Evolutionary conservation across 2,113 vertebrate species (phyloP), one percentile per base, ranked within the genome.

Genomic region (Cromileptes altivelis): DNA sequence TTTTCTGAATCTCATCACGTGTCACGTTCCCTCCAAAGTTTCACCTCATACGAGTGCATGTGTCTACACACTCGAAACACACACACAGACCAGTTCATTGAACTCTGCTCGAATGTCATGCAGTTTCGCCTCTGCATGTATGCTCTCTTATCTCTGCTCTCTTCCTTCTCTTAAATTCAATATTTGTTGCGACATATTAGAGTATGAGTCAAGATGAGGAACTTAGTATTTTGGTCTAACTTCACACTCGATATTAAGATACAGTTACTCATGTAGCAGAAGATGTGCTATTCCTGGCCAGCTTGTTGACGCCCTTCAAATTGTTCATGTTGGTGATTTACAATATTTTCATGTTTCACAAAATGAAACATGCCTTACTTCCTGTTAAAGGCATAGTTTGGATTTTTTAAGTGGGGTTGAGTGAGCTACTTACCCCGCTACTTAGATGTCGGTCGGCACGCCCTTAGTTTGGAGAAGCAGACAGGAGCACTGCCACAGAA

Each of bases 171-270:
- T 87, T 60, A 70, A 67, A 67, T 77, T 55, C 56, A 64, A n/a
- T 84, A 45, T 77, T 80, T 72, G 49, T 72, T 50, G 50, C 58
- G 53, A 56, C 47, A 65, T 60, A 60, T 71, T 64, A 33, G 47
- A 68, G 21, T 75, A 57, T 60, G 23, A 75, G 84, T 52, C 65
- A 72, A 78, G 61, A 89, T 85, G 72, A 87, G 89, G 82, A 83
- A 79, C 64, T 21, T 73, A 4, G 15, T 33, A 61, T 52, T 70
- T 75, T 85, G 69, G 64, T 82, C 53, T 68, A 21, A 83, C 25
- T 47, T 90, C 78, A 88, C 91, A 93, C 92, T 92, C 90, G 91
- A 92, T 81, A 69, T 37, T 72, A 75, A 77, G 67, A 75, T 55
- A 30, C 17, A 86, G 63, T 75, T 67, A 42, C 42, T 75, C 61